Percentiles rank a stretch among this genome's conserved stretches.
phyloP scores from a whole-genome alignment of 2,113 vertebrate genomes.

The Piaya cayana region DNA sequence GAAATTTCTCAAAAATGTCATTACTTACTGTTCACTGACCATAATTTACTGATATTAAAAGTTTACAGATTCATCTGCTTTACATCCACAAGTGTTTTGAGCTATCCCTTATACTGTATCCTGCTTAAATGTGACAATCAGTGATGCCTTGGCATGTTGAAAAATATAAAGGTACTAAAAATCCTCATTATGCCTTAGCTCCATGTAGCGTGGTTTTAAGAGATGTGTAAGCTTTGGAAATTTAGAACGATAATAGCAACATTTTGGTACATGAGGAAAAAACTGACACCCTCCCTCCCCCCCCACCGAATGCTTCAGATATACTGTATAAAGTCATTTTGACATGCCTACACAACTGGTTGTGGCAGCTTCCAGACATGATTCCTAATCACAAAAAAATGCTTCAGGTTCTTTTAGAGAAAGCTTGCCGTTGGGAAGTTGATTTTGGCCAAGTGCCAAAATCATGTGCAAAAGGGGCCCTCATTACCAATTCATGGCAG shows the following conservation, averaged over 20 bases:
- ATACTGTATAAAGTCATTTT: constrained; percentile 82
- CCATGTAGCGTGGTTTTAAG: constrained; percentile 43
- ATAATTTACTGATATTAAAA: constrained; percentile 74
- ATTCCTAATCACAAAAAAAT: constrained; percentile 77
- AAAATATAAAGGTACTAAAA: constrained; percentile 53
- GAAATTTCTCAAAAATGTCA: constrained; percentile 71
- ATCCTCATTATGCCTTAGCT: constrained; percentile 46
- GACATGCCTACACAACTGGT: constrained; percentile 79
- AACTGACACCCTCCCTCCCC: background rate
- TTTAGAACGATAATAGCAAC: constrained; percentile 65
- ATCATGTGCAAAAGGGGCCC: constrained; percentile 83
- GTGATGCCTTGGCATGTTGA: constrained; percentile 60
- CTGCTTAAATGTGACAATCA: constrained; percentile 56
- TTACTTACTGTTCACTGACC: constrained; percentile 76
- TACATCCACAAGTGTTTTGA: constrained; percentile 64
- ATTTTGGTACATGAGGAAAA: constrained; percentile 54
- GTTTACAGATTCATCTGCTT: constrained; percentile 73
- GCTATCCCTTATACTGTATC: constrained; percentile 40
- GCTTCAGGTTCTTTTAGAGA: constrained; percentile 84
- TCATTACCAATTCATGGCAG: constrained; percentile 87
- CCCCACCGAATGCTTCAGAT: constrained; percentile 52
- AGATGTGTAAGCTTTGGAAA: constrained; percentile 42
- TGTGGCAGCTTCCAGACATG: constrained; percentile 80
- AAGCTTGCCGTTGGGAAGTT: constrained; percentile 83
- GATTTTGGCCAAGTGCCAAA: constrained; percentile 86